Percentiles rank a stretch among this genome's conserved stretches.
phyloP scores from a whole-genome alignment of 35 echinoderm and acorn worm genomes.

The Nesometra sesokonis region DNA sequence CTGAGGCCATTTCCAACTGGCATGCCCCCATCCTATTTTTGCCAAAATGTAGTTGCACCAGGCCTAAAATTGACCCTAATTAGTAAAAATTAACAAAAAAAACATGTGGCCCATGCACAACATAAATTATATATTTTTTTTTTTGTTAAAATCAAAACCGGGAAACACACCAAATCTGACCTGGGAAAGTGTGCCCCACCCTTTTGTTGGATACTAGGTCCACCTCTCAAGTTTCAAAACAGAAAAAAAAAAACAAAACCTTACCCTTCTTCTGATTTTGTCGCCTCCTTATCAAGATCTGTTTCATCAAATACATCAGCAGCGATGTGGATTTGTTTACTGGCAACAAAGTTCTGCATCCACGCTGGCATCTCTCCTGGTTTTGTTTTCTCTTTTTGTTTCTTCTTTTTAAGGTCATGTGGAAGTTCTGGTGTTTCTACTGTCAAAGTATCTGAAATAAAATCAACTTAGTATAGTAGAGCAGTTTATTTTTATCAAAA shows the following conservation, averaged over 20 bases:
- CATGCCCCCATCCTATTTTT: too few relatives aligned
- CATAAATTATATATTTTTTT: too few relatives aligned
- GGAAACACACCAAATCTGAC: too few relatives aligned
- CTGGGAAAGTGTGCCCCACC: too few relatives aligned
- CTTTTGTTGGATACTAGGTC: too few relatives aligned
- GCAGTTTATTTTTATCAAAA: background rate
- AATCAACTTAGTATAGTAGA: background rate
- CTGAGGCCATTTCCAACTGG: too few relatives aligned
- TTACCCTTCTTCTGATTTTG: background rate
- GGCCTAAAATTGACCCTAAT: too few relatives aligned
- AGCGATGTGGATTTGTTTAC: constrained; percentile 62
- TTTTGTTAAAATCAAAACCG: too few relatives aligned
- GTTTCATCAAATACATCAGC: constrained; percentile 56
- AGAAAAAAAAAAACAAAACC: background rate
- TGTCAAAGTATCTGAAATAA: constrained; percentile 51
- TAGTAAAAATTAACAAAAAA: too few relatives aligned
- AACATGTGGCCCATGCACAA: too few relatives aligned
- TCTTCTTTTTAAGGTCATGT: constrained; percentile 54
- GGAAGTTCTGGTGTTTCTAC: constrained; percentile 72
- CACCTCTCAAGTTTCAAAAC: too few relatives aligned
- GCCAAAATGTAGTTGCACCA: too few relatives aligned
- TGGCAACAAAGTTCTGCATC: constrained; percentile 75
- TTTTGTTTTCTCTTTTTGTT: constrained; percentile 69
- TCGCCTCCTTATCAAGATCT: background rate
- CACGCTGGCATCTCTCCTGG: constrained; percentile 91